A percentile compares a stretch with the other conserved stretches of the same genome.
Conservation (phyloP, 1,140 invertebrate genomes). For the Cydia amplana region DNA sequence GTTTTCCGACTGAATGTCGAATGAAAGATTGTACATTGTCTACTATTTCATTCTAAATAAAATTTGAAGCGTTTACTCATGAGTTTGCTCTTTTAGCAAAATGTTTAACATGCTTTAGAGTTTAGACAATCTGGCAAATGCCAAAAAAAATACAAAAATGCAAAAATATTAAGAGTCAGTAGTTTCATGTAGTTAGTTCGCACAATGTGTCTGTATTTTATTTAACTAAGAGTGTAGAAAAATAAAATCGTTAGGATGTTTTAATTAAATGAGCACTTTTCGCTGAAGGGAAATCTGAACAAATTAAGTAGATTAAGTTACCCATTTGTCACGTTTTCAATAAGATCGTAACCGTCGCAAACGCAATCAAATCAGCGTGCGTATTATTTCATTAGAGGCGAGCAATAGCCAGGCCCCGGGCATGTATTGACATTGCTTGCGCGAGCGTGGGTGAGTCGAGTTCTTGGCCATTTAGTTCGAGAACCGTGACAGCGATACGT, state of each 20-base stretch:
- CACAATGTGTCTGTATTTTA: no score
- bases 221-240: no score
- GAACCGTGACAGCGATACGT: no score
- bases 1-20: neutral
- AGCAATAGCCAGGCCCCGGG: conserved; percentile 37
- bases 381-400: conserved; percentile 60
- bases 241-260: no score
- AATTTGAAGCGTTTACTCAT: no score
- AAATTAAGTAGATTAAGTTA: neutral
- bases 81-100: no score
- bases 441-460: neutral
- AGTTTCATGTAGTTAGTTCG: no score
- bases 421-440: conserved; percentile 38
- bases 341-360: conserved; percentile 22
- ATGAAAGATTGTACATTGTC: neutral
- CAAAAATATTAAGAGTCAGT: no score
- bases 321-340: conserved; percentile 15
- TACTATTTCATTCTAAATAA: no score
- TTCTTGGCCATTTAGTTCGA: neutral
- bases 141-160: no score
- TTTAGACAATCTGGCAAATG: no score
- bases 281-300: neutral
- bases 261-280: neutral
- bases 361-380: conserved; percentile 48
- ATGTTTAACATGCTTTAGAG: no score